Evolutionary conservation across 2,888 invertebrate genomes (phyloP), one percentile per base, ranked within the genome.

Genomic region (Acanthopleura granulata): DNA sequence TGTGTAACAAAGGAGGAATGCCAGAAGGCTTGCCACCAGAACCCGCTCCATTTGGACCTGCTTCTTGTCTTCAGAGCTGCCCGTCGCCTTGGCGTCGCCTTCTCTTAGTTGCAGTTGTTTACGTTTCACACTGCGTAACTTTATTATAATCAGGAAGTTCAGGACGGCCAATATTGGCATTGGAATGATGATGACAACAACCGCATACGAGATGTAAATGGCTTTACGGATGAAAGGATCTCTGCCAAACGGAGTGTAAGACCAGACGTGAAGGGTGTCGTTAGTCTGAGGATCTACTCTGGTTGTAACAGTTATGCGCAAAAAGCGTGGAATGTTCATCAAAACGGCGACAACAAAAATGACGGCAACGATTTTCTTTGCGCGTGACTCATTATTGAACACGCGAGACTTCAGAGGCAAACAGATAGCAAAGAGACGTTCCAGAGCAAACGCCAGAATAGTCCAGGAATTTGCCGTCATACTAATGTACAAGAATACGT

Each of bases 71-170:
- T 57, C 57, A 57, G 4, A 40, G 40, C 40, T 9, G 40, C 40
- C 9, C 40, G 40, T 40, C 40, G 40, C 40, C 40, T 40, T 40
- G 3, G 40, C 9, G 40, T 40, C 9, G 9, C 40, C 40, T 40
- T 40, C 40, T 40, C 40, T 40, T 6, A 40, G 40, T n/a, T 6
- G 57, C 3, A 57, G 57, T 57, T 57, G 18, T 12, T 22, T 18
- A 57, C n/a, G n/a, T 57, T 57, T 57, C 57, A 22, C 57, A 57
- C 57, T 22, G 57, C 57, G 57, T 57, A 57, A 12, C 57, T 57
- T 57, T 18, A n/a, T n/a, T n/a, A 57, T 57, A 4, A 57, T 57
- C 22, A 57, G n/a, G 3, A 57, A 57, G 57, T 57, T 57, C 22
- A 57, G 22, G n/a, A 57, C 12, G n/a, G 57, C 57, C 12, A 57